Base-by-base conservation (phyloP, 1,140 invertebrate genomes). In the Wiebesia pumilae region DNA sequence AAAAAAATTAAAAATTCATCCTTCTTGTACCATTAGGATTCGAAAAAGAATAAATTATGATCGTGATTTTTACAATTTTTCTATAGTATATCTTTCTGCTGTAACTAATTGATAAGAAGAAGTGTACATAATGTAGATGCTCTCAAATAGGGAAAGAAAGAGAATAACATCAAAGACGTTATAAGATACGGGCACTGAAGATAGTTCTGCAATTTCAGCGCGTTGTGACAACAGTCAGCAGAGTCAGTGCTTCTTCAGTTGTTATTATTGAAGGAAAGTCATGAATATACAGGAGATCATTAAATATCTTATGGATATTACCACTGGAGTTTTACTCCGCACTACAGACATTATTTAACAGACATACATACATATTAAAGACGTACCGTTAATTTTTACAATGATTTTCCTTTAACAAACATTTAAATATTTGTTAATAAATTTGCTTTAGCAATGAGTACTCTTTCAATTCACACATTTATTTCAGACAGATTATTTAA, bases 281-380 rank as follows among this genome's bases (percentile, higher is more conserved):
- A 93, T 93, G 93, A 90, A 90, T 88, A 80, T 91, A 38, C 89
- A 91, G 69, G 88, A 91, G 14, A 90, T 90, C 86, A 69, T 92
- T n/a, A 91, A 90, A 43, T 92, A 88, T 62, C 83, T 92, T 4
- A 43, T 92, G 87, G 92, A 90, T 77, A 73, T 90, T 14, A 35
- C 91, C 12, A 38, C 89, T 38, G 24, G n/a, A 24, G n/a, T 19
- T 81, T 35, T 38, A 21, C 21, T 38, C 21, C 6, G 43, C 19
- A 19, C 33, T 21, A 10, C n/a, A 9, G 27, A 16, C 19, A 47
- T 14, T 40, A 12, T n/a, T n/a, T n/a, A n/a, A n/a, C n/a, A n/a
- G n/a, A n/a, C n/a, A n/a, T n/a, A n/a, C n/a, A n/a, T n/a, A n/a
- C n/a, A n/a, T n/a, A n/a, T 47, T 67, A 14, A 12, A 3, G 43